Percentiles rank a stretch among this genome's conserved stretches.
Evolutionary conservation across 2,888 invertebrate species (phyloP).

Genomic region (Chrysopilus asiliformis): DNA sequence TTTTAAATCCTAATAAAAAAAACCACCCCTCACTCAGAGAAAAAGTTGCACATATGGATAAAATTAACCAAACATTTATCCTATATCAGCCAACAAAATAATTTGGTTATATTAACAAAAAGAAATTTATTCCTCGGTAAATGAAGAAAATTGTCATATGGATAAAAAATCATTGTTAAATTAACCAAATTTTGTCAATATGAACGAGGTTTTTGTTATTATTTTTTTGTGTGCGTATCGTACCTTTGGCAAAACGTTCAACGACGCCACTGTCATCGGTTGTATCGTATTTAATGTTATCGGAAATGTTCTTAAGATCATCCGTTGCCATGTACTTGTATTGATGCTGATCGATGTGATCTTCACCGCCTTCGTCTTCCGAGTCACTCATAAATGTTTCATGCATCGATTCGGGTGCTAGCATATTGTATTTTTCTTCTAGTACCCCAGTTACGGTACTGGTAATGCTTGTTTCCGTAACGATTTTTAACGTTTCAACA

Average conservation of each 20-base stretch:
- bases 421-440: slow-evolving; percentile 94
- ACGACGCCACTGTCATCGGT: slow-evolving; percentile 44
- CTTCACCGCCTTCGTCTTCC: slow-evolving; percentile 82
- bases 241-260: not conserved
- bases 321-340: slow-evolving; percentile 72
- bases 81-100: too few relatives aligned
- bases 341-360: slow-evolving; percentile 46
- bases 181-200: slow-evolving; percentile 6
- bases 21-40: too few relatives aligned
- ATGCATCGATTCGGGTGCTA: slow-evolving; percentile 97
- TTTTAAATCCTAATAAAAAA: not conserved
- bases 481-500: slow-evolving; percentile 88
- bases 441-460: slow-evolving; percentile 38
- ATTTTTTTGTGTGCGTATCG: slow-evolving; percentile 4
- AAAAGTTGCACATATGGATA: too few relatives aligned
- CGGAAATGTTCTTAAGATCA: slow-evolving; percentile 63
- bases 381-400: slow-evolving; percentile 98
- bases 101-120: too few relatives aligned
- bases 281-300: slow-evolving; percentile 58
- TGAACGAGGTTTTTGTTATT: too few relatives aligned
- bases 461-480: slow-evolving; percentile 63
- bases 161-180: too few relatives aligned
- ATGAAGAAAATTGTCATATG: too few relatives aligned
- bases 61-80: too few relatives aligned
- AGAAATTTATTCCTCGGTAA: too few relatives aligned